Evolutionary conservation across 2,797 vertebrate genomes (phyloP), one percentile per base, ranked within the genome.

Genomic region (Gambusia yucatana): DNA sequence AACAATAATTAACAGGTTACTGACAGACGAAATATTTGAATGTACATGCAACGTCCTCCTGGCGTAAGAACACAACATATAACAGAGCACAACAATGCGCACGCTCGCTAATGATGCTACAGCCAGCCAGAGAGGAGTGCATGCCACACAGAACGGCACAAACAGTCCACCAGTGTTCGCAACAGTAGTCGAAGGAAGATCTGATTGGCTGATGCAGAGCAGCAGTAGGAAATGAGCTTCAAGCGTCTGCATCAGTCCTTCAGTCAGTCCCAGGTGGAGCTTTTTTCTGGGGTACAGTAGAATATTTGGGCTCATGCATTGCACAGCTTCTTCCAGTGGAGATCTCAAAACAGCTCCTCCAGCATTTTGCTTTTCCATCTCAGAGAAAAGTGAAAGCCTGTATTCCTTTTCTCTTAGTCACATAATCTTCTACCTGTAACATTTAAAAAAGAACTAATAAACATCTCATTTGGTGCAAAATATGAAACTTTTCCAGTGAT

Each of bases 251-350:
- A 74, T 86, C 77, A 0, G 84, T 92, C 89, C 94, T 93, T 91
- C 46, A 88, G 92, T 92, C 84, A 80, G 93, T 88, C 92, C 76
- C 77, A 78, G 81, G 76, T 87, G 75, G 81, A 83, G 86, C 78
- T 63, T 80, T 59, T 71, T 67, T 52, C 75, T 82, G 73, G 33
- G 75, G 36, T 91, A 90, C 93, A 95, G 93, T 90, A 93, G 90
- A 28, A 55, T 86, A 86, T 82, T 92, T 95, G 93, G 96, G 95
- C 67, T 95, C 96, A 97, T 96, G 97, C 97, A 98, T 98, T 98
- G 97, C 97, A 98, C 97, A 95, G 95, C 96, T 93, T 87, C 96
- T 96, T 95, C 84, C 88, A 79, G 79, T 94, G 94, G 95, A 95
- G 92, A 90, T 82, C 76, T 91, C 80, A 72, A 78, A 92, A 91